These are phyloP conservation scores for Noctua janthina DNA, from an alignment of 2,888 invertebrate genomes.

Conservation along the genomic window DNA sequence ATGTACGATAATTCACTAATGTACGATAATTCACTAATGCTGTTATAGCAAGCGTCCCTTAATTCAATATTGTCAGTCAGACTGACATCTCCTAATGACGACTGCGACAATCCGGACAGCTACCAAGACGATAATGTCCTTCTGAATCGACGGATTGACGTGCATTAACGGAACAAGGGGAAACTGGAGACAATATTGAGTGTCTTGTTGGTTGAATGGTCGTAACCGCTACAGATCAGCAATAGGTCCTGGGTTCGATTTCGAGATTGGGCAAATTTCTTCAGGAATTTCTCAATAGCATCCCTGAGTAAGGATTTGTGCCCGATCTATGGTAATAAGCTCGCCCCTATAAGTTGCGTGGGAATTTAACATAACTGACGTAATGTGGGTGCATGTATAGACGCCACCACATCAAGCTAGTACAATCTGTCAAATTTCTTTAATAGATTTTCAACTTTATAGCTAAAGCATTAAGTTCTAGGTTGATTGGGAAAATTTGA, in stretches of 20 bases:
- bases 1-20: neutral
- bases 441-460: too few species aligned
- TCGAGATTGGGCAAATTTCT: neutral
- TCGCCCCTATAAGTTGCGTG: neutral
- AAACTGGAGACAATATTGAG: conserved; percentile 8
- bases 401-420: too few species aligned
- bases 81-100: conserved; percentile 30
- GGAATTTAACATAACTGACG: neutral
- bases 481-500: too few species aligned
- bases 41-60: neutral
- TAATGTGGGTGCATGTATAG: neutral
- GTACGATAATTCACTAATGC: conserved; percentile 11
- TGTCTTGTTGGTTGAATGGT: neutral
- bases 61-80: conserved; percentile 20
- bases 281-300: neutral
- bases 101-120: neutral
- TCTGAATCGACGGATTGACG: conserved; percentile 36
- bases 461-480: too few species aligned
- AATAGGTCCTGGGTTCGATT: neutral
- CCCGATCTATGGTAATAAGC: neutral
- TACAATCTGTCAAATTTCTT: too few species aligned
- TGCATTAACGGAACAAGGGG: conserved; percentile 21
- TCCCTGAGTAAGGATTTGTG: neutral
- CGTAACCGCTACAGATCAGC: neutral
- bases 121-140: conserved; percentile 22